These are phyloP conservation scores for Spondyliosoma cantharus DNA, from an alignment of 2,797 vertebrate genomes.

Conservation along the genomic window DNA sequence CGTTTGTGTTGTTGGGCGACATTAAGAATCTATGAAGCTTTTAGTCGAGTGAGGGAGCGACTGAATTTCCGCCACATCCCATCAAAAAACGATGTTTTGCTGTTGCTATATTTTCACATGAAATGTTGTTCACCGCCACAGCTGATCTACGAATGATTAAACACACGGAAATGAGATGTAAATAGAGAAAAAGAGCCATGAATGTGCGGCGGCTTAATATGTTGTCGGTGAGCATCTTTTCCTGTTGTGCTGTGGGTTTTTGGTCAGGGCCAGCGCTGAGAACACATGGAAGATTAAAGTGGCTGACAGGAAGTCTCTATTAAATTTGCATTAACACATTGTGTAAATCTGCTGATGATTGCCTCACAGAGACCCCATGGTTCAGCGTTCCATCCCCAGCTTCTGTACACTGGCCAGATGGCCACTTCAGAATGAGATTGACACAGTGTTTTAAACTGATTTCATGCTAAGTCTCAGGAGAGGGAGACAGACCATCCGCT, in stretches of 20 bases:
- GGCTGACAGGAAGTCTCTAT: constrained; percentile 86
- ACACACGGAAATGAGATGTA: constrained; percentile 12
- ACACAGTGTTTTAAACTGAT: constrained; percentile 99
- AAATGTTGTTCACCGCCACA: background rate
- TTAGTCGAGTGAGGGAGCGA: background rate
- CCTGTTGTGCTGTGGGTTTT: constrained; percentile 57
- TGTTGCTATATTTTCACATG: background rate
- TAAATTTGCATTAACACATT: constrained; percentile 90
- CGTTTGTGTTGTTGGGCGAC: background rate
- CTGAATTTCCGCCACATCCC: background rate
- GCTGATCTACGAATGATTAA: constrained; percentile 13
- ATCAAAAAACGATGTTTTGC: background rate
- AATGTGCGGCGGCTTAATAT: constrained; percentile 22
- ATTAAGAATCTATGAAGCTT: background rate
- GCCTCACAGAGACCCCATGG: constrained; percentile 90
- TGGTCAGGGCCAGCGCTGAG: constrained; percentile 65
- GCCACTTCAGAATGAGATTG: constrained; percentile 96
- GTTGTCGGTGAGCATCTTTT: constrained; percentile 34
- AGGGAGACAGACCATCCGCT: constrained; percentile 92
- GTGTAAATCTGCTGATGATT: constrained; percentile 89
- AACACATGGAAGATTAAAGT: constrained; percentile 85
- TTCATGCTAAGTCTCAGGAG: constrained; percentile 97
- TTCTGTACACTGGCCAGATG: constrained; percentile 97
- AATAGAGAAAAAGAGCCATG: constrained; percentile 10
- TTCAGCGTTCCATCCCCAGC: constrained; percentile 90